A percentile compares a stretch with the other conserved stretches of the same genome.
Evolutionary conservation across 2,113 vertebrate species (phyloP).

Genomic region (Junco hyemalis): DNA sequence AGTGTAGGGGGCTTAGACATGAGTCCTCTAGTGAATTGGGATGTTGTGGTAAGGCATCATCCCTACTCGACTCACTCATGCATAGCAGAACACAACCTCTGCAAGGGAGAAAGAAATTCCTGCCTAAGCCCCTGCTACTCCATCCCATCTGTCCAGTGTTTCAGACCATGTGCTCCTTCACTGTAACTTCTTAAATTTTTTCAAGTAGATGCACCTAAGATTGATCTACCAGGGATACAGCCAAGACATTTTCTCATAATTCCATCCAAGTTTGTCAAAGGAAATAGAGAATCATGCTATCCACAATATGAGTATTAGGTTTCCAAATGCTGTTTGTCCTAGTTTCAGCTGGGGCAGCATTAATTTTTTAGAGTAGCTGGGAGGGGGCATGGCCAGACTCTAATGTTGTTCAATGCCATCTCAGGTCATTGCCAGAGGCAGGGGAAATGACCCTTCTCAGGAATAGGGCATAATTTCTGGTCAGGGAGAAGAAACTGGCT

Average conservation of each 20-base stretch:
- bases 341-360: background rate
- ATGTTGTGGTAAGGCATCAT: background rate
- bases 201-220: background rate
- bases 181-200: background rate
- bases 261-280: background rate
- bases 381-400: background rate
- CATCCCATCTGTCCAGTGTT: background rate
- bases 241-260: background rate
- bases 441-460: background rate
- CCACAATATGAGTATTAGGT: background rate
- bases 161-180: background rate
- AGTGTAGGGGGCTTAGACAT: fast-evolving
- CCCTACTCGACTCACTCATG: background rate
- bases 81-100: background rate
- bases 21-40: background rate
- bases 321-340: background rate
- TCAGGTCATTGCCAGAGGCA: background rate
- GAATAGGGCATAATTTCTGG: background rate
- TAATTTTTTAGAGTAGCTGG: background rate
- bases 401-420: background rate
- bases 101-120: background rate
- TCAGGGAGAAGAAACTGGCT: background rate
- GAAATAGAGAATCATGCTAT: background rate
- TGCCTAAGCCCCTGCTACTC: background rate
- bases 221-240: background rate